These are phyloP conservation scores for Babyrousa celebensis DNA, from an alignment of 2,797 vertebrate genomes.

Conservation along the genomic window DNA sequence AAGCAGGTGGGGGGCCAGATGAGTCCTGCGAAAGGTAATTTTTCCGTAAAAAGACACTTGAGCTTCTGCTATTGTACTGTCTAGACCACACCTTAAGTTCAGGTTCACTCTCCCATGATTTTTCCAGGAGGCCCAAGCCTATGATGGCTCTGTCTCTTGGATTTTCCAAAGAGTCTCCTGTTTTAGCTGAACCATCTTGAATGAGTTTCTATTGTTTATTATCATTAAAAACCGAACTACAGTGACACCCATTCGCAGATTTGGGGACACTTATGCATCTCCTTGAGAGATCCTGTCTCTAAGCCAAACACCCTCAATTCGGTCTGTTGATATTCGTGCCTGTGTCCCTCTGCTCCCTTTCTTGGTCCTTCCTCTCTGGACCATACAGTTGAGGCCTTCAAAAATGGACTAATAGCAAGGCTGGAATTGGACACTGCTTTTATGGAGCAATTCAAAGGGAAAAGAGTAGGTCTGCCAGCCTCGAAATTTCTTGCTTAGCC, in stretches of 20 bases:
- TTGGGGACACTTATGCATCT: neutral
- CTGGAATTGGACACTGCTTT: neutral
- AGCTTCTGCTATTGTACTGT: conserved; percentile 23
- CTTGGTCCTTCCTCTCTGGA: neutral
- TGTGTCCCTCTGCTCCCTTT: neutral
- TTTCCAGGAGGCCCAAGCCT: neutral
- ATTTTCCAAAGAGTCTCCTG: neutral
- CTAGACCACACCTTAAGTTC: conserved; percentile 27
- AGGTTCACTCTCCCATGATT: neutral
- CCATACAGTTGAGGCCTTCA: neutral
- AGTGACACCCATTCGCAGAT: neutral
- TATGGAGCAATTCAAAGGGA: neutral
- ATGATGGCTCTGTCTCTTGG: neutral
- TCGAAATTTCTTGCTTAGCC: neutral
- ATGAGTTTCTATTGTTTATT: conserved; percentile 36
- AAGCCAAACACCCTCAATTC: neutral
- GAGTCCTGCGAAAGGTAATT: conserved; percentile 63
- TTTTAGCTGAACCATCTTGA: conserved; percentile 29
- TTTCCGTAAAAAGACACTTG: conserved; percentile 16
- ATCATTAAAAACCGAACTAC: neutral
- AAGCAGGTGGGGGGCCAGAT: conserved; percentile 26
- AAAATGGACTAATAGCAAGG: neutral
- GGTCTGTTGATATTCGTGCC: neutral
- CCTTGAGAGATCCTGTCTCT: neutral
- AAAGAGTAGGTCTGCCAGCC: neutral